A percentile compares a stretch with the other conserved stretches of the same genome.
These are phyloP conservation scores for Scylla paramamosain DNA, from an alignment of 1,140 invertebrate genomes.

Conservation along the genomic window DNA sequence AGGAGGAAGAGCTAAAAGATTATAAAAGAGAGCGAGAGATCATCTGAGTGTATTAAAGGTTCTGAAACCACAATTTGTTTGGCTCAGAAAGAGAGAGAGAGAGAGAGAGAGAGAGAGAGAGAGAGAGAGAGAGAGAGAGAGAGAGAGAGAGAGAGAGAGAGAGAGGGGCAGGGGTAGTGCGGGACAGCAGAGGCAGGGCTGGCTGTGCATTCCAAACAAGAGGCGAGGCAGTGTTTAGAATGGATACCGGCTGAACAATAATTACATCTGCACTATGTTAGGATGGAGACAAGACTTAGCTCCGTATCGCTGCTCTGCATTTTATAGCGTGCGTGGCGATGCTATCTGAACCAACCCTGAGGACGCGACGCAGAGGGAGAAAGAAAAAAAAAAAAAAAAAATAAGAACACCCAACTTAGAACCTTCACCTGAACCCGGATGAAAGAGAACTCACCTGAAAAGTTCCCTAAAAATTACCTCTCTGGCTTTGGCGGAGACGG, in stretches of 20 bases:
- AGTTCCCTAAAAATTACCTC: no score
- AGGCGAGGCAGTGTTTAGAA: not conserved
- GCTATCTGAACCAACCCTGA: not conserved
- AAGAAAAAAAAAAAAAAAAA: not conserved
- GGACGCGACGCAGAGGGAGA: not conserved
- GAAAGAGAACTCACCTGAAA: no score
- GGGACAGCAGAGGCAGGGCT: not conserved
- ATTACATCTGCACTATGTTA: constrained; percentile 43
- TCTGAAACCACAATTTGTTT: constrained; percentile 46
- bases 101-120: not conserved
- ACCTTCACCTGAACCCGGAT: no score
- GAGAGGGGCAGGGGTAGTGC: not conserved
- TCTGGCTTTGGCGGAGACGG: no score
- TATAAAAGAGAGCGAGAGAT: not conserved
- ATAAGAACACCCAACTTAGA: not conserved
- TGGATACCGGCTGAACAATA: constrained; percentile 12
- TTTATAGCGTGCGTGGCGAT: constrained; percentile 7
- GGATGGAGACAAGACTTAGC: constrained; percentile 38
- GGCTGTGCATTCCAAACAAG: constrained; percentile 21
- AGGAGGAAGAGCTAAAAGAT: not conserved
- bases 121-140: not conserved
- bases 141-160: constrained; percentile 15
- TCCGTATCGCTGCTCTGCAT: not conserved
- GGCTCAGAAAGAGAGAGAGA: not conserved
- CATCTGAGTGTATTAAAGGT: constrained; percentile 29